Percentiles rank a stretch among this genome's conserved stretches.
These are phyloP conservation scores for Agrochola macilenta DNA, from an alignment of 2,888 invertebrate genomes.

Conservation along the genomic window DNA sequence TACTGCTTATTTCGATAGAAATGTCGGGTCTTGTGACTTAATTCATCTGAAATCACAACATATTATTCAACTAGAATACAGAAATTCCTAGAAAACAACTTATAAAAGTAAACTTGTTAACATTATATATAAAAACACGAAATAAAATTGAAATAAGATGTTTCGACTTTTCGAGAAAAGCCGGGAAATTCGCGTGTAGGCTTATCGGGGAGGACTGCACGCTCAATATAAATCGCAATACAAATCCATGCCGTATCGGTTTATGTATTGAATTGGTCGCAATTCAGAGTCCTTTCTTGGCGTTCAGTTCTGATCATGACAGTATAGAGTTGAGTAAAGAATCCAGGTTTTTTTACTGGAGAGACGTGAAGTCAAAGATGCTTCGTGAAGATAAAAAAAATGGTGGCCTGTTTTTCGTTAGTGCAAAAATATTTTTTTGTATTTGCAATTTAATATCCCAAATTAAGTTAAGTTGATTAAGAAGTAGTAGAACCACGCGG, in stretches of 20 bases:
- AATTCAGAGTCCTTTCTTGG: neutral
- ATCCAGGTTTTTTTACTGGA: neutral
- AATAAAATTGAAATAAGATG: constrained; percentile 11
- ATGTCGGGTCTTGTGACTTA: neutral
- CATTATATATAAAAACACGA: neutral
- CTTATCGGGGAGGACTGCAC: constrained; percentile 12
- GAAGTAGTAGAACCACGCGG: constrained; percentile 22
- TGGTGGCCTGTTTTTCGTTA: neutral
- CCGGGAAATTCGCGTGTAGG: constrained; percentile 14
- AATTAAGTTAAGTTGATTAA: too few species aligned
- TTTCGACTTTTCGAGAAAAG: constrained; percentile 11
- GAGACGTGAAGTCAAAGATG: neutral
- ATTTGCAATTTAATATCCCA: neutral
- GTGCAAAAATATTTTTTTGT: neutral
- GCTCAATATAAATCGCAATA: constrained; percentile 33
- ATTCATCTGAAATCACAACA: neutral
- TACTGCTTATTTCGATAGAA: neutral
- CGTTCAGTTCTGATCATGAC: neutral
- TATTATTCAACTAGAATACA: neutral
- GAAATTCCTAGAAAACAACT: neutral
- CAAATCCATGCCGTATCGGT: constrained; percentile 36
- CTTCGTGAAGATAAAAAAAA: neutral
- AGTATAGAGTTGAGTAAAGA: too few species aligned
- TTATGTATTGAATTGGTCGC: constrained; percentile 27
- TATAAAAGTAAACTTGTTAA: neutral